Evolutionary conservation across 2,113 vertebrate genomes (phyloP), one percentile per base, ranked within the genome.

Genomic region (Eulemur macaco): DNA sequence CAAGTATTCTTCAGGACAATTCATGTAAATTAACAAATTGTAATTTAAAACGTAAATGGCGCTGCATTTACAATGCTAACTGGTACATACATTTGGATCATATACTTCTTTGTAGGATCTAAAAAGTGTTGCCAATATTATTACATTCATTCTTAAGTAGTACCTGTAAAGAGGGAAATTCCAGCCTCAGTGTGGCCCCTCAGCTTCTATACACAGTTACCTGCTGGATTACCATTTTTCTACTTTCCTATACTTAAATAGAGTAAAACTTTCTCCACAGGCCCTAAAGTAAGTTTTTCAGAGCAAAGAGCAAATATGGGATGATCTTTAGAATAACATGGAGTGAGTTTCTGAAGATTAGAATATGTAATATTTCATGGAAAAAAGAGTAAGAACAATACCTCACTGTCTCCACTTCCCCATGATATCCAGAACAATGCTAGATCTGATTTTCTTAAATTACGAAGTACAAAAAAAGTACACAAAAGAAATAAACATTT

Each of bases 21-120:
- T 91, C 69, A 92, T 73, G 64, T 66, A 91, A 96, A 93, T 95
- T 45, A 94, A 89, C 45, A 93, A 74, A 93, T 89, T 85, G 66
- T 42, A 63, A 96, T 81, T 93, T 93, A 92, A 86, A 95, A 64
- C 94, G 50, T 95, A 97, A 97, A 89, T 47, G 52, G 89, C 18
- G 76, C 3, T 96, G 54, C 15, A 89, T 42, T 93, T 80, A 31
- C 56, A 84, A 73, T 63, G 73, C 50, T 89, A 91, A 63, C 47
- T 87, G 78, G 69, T 10, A 68, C 12, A 42, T 39, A 71, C 71
- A 87, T 86, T 71, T 83, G 6, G 34, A n/a, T 66, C 77, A 11
- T 56, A 86, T 66, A 66, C n/a, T 93, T 12, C 37, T 69, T 93
- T 78, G 52, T 6, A 74, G 77, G 15, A 76, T 37, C 29, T 63